phyloP scores from a whole-genome alignment of 1,140 invertebrate species.

The Agrilus planipennis region DNA sequence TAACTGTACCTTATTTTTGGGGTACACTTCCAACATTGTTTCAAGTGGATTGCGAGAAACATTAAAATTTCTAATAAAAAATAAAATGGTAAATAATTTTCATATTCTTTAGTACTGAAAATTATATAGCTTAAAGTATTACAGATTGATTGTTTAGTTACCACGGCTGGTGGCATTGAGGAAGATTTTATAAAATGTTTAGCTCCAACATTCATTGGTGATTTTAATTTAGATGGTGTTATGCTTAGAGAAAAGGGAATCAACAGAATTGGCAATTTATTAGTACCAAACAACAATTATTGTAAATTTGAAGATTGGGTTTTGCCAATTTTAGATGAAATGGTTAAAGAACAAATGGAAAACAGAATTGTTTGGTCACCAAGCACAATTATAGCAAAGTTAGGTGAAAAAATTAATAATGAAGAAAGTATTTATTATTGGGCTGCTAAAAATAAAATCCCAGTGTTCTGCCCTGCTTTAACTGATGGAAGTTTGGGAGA shows the following conservation, averaged over 20 bases:
- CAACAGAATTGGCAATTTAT: conserved; percentile 93
- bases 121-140: conserved; percentile 9
- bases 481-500: conserved; percentile 98
- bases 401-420: conserved; percentile 89
- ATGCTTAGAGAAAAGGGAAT: conserved; percentile 75
- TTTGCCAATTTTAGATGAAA: conserved; percentile 84
- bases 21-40: conserved; percentile 96
- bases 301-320: conserved; percentile 98
- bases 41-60: conserved; percentile 90
- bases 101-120: conserved; percentile 1
- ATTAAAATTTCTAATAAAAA: conserved; percentile 79
- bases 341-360: conserved; percentile 79
- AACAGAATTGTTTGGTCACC: conserved; percentile 81
- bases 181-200: conserved; percentile 99
- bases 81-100: conserved; percentile 54
- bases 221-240: conserved; percentile 75
- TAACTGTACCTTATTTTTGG: conserved; percentile 94
- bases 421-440: conserved; percentile 93
- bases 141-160: conserved; percentile 90
- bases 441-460: conserved; percentile 96
- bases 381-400: conserved; percentile 68
- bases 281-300: conserved; percentile 98
- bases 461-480: conserved; percentile 93
- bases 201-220: conserved; percentile 84
- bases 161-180: conserved; percentile 95